phyloP scores from a whole-genome alignment of 2,113 vertebrate genomes.

The Nannobrachium achirus region DNA sequence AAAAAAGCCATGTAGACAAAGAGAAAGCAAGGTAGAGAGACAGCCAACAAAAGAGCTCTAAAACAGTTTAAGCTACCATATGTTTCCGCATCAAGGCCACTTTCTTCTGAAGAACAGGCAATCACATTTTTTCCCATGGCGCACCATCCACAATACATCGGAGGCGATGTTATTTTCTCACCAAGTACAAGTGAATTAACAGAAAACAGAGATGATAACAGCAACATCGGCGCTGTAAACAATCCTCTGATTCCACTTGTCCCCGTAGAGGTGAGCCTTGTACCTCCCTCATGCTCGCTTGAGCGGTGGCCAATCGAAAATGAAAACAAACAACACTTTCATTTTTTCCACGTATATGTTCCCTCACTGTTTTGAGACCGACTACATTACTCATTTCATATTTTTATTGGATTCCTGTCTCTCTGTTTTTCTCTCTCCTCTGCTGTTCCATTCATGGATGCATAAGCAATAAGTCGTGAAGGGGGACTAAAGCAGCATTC shows the following conservation, averaged over 20 bases:
- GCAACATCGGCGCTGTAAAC: conserved; percentile 47
- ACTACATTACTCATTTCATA: not conserved
- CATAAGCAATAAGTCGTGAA: not conserved
- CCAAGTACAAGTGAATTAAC: conserved; percentile 58
- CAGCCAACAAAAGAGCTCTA: not conserved
- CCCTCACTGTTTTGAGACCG: conserved; percentile 37
- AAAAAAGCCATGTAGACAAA: not conserved
- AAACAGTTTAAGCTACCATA: conserved; percentile 2
- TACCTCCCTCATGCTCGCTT: conserved; percentile 32
- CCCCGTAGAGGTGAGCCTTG: conserved; percentile 40
- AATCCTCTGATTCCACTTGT: conserved; percentile 45
- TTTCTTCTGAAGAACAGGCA: conserved; percentile 11
- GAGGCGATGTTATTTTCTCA: conserved; percentile 54
- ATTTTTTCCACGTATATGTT: conserved; percentile 25
- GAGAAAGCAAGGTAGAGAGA: not conserved
- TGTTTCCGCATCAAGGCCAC: conserved; percentile 21
- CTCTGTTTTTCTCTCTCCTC: not conserved
- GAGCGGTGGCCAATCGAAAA: conserved; percentile 41
- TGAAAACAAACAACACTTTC: conserved; percentile 61
- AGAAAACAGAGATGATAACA: conserved; percentile 34
- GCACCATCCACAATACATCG: conserved; percentile 29
- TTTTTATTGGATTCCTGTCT: conserved; percentile 5
- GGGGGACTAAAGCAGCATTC: not conserved
- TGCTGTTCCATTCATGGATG: not conserved
- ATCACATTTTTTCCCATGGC: conserved; percentile 35